These are phyloP conservation scores for Semicossyphus pulcher DNA, from an alignment of 2,113 vertebrate genomes.

Conservation along the genomic window DNA sequence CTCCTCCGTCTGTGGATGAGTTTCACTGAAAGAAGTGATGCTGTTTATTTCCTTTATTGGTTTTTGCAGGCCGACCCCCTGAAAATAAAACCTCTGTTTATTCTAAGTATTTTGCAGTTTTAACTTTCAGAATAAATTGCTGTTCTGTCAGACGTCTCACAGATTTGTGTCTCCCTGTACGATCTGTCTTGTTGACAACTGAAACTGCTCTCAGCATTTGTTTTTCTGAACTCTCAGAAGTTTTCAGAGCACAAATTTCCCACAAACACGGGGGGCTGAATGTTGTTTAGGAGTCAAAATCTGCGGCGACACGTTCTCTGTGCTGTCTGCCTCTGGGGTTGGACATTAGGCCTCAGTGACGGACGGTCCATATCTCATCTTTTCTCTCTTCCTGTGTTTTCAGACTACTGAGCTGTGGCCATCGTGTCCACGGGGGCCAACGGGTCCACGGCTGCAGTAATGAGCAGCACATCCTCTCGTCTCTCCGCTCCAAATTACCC, in stretches of 20 bases:
- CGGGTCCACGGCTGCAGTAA: slow-evolving; percentile 68
- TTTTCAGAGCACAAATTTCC: background rate
- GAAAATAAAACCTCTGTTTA: background rate
- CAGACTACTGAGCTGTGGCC: slow-evolving; percentile 52
- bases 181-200: background rate
- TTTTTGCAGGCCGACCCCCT: background rate
- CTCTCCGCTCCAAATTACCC: slow-evolving; percentile 67
- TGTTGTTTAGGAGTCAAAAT: background rate
- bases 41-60: too few relatives aligned
- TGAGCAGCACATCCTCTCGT: slow-evolving; percentile 61
- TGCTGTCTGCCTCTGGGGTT: slow-evolving; percentile 40
- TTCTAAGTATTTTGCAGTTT: background rate
- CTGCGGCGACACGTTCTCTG: slow-evolving; percentile 22
- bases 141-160: background rate
- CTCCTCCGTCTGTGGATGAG: too few relatives aligned
- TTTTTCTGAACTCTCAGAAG: background rate
- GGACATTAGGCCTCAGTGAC: slow-evolving; percentile 44
- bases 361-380: slow-evolving; percentile 53
- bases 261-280: background rate
- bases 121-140: background rate
- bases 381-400: slow-evolving; percentile 18
- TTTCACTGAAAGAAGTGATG: too few relatives aligned
- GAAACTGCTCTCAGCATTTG: background rate
- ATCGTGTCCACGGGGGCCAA: too few relatives aligned
- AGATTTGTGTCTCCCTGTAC: background rate